Base-by-base conservation (phyloP, 2,888 invertebrate genomes). In the Eupeodes luniger region DNA sequence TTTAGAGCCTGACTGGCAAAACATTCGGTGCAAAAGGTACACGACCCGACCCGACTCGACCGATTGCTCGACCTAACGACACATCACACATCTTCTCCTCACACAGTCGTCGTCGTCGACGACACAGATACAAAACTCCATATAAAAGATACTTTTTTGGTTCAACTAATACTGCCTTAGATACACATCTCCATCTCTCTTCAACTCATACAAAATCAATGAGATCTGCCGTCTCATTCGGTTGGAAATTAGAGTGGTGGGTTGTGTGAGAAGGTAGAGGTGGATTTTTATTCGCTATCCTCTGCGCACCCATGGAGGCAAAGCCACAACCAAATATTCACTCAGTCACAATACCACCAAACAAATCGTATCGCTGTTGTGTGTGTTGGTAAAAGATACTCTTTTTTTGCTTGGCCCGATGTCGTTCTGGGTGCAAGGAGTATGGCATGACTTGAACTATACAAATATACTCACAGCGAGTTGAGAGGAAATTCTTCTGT, bases 1-100 rank as follows among this genome's bases (percentile, higher is more conserved):
- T 93, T 93, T 93, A 93, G 93, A 93, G 93, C 93, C 94, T 94
- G 94, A 94, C 94, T 94, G 94, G 92, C 93, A 93, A 92, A 93
- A 93, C 93, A 93, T 93, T 93, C 93, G 93, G 93, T 93, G 93
- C 93, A 94, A 94, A 93, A 94, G 94, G 94, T 94, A 94, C 94
- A 94, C 94, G 94, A 94, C 94, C 94, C 94, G 94, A 94, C 94
- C 94, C 94, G 93, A 94, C 93, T 93, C 93, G 93, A 93, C 93
- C 93, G 93, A 92, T 92, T 88, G 88, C 88, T 92, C 93, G 93
- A 94, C 93, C 93, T 93, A 93, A 93, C 93, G 93, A 93, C 93
- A 93, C 93, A 93, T 93, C 93, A 92, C 93, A 93, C 92, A 93
- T 92, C 92, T 93, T 92, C 92, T 93, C 92, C 92, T 93, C 92